These are phyloP conservation scores for Flexamia atlantica DNA, from an alignment of 2,888 invertebrate species.

Conservation along the genomic window DNA sequence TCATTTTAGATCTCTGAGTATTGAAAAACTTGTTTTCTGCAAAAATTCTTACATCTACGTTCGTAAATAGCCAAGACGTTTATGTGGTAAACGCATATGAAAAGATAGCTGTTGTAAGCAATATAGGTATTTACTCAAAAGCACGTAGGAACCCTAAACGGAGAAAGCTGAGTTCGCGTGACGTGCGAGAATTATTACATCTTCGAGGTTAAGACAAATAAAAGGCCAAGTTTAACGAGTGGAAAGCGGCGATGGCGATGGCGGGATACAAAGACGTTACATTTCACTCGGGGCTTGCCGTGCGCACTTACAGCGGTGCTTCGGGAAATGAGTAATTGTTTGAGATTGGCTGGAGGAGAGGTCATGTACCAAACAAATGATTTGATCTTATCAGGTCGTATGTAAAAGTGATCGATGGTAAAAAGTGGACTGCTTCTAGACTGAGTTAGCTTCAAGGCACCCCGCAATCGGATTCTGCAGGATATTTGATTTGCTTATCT, in stretches of 20 bases:
- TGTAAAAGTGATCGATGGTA: too few species aligned
- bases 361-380: too few species aligned
- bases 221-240: slow-evolving; percentile 41
- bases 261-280: background rate
- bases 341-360: background rate
- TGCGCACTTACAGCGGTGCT: background rate
- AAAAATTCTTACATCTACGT: too few species aligned
- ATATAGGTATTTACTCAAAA: background rate
- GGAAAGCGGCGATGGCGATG: background rate
- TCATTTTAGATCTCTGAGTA: too few species aligned
- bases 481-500: too few species aligned
- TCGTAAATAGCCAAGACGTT: too few species aligned
- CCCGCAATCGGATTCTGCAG: too few species aligned
- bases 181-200: background rate
- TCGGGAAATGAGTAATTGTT: slow-evolving; percentile 9
- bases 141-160: background rate
- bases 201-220: slow-evolving; percentile 3
- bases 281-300: slow-evolving; percentile 8
- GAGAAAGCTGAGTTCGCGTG: background rate
- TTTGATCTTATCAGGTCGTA: too few species aligned
- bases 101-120: background rate
- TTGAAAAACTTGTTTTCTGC: too few species aligned
- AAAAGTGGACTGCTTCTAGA: too few species aligned
- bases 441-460: too few species aligned
- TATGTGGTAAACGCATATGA: too few species aligned